Evolutionary conservation across 2,888 invertebrate genomes (phyloP).

Genomic region (Erebia epiphron): DNA sequence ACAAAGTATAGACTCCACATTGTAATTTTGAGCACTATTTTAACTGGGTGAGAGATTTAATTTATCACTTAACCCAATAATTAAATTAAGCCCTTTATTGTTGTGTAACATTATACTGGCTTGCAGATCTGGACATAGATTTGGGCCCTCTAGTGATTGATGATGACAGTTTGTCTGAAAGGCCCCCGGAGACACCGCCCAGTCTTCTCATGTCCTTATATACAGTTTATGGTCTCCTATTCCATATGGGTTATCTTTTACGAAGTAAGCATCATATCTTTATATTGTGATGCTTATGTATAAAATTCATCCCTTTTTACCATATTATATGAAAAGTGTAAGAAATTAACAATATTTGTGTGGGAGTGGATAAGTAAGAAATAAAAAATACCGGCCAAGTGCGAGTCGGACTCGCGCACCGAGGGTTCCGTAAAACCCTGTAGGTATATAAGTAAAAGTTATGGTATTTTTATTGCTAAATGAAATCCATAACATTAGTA

Average conservation of each 20-base stretch:
- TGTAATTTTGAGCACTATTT: too few species aligned
- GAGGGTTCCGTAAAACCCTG: too few species aligned
- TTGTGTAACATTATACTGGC: slow-evolving; percentile 45
- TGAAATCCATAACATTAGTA: too few species aligned
- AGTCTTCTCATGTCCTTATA: slow-evolving; percentile 75
- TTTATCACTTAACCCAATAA: not conserved
- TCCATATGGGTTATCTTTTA: slow-evolving; percentile 77
- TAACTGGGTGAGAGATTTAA: too few species aligned
- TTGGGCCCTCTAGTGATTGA: slow-evolving; percentile 71
- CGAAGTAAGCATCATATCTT: slow-evolving; percentile 76
- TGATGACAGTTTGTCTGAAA: slow-evolving; percentile 59
- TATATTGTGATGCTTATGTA: slow-evolving; percentile 49
- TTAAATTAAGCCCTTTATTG: slow-evolving; percentile 15
- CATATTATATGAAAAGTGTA: not conserved
- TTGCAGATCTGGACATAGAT: slow-evolving; percentile 79
- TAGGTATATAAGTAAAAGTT: too few species aligned
- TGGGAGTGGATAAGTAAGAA: too few species aligned
- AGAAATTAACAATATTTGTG: not conserved
- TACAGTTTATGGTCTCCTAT: slow-evolving; percentile 76
- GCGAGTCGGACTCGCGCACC: too few species aligned
- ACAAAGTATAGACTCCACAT: too few species aligned
- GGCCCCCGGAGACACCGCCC: slow-evolving; percentile 58
- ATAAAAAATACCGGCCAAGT: too few species aligned
- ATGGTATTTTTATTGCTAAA: too few species aligned
- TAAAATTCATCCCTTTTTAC: slow-evolving; percentile 18